Percentiles rank a stretch among this genome's conserved stretches.
Evolutionary conservation across 2,888 invertebrate species (phyloP).

Genomic region (Steinernema carpocapsae): DNA sequence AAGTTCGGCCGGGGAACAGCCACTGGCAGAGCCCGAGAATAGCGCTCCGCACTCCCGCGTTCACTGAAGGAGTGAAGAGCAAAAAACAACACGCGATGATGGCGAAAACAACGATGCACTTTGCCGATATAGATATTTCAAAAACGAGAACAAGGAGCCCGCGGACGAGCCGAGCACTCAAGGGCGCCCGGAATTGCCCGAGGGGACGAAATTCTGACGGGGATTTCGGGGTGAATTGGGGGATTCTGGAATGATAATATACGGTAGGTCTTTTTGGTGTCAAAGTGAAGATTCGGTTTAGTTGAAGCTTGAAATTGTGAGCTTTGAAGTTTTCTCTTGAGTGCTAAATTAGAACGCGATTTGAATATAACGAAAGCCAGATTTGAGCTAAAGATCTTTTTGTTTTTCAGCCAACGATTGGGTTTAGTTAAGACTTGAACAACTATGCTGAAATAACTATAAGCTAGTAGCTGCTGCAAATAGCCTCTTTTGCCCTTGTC

Average conservation of each 20-base stretch:
- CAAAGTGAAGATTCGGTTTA: too few relatives aligned
- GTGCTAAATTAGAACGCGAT: too few relatives aligned
- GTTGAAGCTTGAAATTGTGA: background rate
- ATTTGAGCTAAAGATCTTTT: too few relatives aligned
- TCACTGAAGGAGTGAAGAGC: background rate
- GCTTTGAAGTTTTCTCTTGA: too few relatives aligned
- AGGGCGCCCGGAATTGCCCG: background rate
- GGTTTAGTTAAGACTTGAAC: too few relatives aligned
- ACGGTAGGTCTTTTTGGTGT: background rate
- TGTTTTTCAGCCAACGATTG: too few relatives aligned
- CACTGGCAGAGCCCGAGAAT: background rate
- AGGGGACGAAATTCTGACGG: background rate
- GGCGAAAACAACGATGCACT: slow-evolving; percentile 33
- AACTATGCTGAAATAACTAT: too few relatives aligned
- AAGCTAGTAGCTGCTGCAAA: too few relatives aligned
- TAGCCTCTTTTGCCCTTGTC: too few relatives aligned
- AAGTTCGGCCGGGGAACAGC: slow-evolving; percentile 3
- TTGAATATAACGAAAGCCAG: too few relatives aligned
- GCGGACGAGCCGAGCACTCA: background rate
- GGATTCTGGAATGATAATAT: background rate
- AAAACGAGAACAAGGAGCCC: slow-evolving; percentile 24
- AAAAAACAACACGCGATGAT: slow-evolving; percentile 27
- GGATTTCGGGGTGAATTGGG: too few relatives aligned
- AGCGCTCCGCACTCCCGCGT: too few relatives aligned
- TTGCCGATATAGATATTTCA: slow-evolving; percentile 35